phyloP scores from a whole-genome alignment of 2,797 vertebrate genomes.

The Sebastes reedi region DNA sequence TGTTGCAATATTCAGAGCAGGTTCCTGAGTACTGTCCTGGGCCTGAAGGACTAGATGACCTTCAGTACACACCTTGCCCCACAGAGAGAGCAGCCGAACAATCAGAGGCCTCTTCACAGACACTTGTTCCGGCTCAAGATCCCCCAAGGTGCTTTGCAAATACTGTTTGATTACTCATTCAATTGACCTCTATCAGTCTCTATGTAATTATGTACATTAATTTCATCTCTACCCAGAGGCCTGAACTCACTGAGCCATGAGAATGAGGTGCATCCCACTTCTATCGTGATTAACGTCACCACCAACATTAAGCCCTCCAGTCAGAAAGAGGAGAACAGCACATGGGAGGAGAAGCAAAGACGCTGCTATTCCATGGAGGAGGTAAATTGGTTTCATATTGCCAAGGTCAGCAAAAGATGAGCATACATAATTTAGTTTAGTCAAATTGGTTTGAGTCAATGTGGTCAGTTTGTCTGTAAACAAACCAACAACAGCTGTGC shows the following conservation, averaged over 20 bases:
- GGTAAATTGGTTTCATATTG: conserved; percentile 28
- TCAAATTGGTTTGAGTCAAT: neutral
- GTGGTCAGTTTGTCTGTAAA: neutral
- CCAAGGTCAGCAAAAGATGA: neutral
- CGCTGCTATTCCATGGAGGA: conserved; percentile 38
- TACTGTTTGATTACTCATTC: neutral
- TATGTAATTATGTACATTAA: neutral
- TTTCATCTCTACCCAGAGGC: conserved; percentile 30
- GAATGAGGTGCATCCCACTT: conserved; percentile 60
- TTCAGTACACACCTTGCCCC: conserved; percentile 16
- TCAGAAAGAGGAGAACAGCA: conserved; percentile 35
- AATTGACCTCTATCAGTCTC: neutral
- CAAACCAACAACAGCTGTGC: neutral
- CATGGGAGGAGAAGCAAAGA: conserved; percentile 25
- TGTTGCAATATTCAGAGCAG: conserved; percentile 51
- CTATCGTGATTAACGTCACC: conserved; percentile 77
- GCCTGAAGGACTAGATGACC: conserved; percentile 30
- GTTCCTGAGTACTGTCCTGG: conserved; percentile 10
- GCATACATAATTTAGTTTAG: neutral
- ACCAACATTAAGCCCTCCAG: conserved; percentile 66
- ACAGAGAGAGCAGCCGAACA: conserved; percentile 6
- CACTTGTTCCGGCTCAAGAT: conserved; percentile 8
- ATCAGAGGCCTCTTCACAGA: neutral
- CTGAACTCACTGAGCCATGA: conserved; percentile 46
- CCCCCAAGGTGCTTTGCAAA: conserved; percentile 40